A percentile compares a stretch with the other conserved stretches of the same genome.
phyloP scores from a whole-genome alignment of 2,888 invertebrate species.

The Anorthoa munda region DNA sequence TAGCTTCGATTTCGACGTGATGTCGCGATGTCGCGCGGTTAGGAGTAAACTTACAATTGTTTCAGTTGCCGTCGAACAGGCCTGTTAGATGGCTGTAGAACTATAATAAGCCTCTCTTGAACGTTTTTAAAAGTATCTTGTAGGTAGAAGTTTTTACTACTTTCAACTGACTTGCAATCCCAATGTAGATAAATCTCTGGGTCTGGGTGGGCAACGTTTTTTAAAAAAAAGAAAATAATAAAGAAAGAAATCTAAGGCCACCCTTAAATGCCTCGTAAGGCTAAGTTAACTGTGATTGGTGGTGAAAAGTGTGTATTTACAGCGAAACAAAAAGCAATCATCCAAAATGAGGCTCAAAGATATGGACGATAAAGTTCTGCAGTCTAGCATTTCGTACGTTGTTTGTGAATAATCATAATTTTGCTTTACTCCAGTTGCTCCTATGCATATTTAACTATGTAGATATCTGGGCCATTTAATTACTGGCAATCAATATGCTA shows the following conservation, averaged over 20 bases:
- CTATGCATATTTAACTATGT: constrained; percentile 32
- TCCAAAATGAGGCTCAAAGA: constrained; percentile 47
- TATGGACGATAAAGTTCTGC: constrained; percentile 44
- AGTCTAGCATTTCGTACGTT: constrained; percentile 45
- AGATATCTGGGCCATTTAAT: constrained; percentile 29
- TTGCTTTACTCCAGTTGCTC: not conserved
- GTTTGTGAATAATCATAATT: not conserved
- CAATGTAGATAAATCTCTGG: constrained; percentile 1
- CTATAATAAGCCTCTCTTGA: not conserved
- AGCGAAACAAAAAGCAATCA: not conserved
- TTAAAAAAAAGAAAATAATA: too few species aligned
- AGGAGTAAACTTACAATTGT: constrained; percentile 19
- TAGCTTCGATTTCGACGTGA: constrained; percentile 28
- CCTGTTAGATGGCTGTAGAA: constrained; percentile 12
- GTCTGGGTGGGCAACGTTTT: too few species aligned
- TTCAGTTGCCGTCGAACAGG: constrained; percentile 34
- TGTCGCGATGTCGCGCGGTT: constrained; percentile 46
- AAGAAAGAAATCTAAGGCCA: too few species aligned
- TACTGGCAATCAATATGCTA: constrained; percentile 38
- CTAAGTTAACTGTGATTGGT: not conserved
- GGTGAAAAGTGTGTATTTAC: not conserved
- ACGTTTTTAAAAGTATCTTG: constrained; percentile 10
- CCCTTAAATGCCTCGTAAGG: not conserved
- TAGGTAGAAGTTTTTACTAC: not conserved
- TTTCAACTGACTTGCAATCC: not conserved